These are phyloP conservation scores for Lamellibrachia satsuma DNA, from an alignment of 2,888 invertebrate species.

Conservation along the genomic window DNA sequence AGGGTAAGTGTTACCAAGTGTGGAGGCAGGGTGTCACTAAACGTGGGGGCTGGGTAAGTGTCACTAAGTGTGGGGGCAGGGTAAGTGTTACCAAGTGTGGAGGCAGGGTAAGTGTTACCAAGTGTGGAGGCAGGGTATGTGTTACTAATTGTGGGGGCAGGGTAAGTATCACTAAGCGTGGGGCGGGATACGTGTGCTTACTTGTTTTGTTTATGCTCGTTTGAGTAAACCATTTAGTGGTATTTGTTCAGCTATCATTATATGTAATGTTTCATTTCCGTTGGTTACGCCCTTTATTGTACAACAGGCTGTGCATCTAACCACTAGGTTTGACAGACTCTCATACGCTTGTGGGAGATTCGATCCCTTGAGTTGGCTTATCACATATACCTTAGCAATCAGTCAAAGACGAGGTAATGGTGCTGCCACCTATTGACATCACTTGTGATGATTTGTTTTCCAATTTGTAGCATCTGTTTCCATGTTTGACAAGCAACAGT, in stretches of 20 bases:
- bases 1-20: no score
- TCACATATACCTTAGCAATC: conserved; percentile 23
- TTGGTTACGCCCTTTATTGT: no score
- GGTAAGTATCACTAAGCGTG: conserved; percentile 42
- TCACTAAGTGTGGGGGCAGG: conserved; percentile 40
- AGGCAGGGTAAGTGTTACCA: conserved; percentile 63
- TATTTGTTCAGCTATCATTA: no score
- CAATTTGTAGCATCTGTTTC: background rate
- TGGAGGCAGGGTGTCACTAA: background rate
- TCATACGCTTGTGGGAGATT: no score
- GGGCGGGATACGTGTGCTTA: background rate
- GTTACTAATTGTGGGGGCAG: conserved; percentile 67
- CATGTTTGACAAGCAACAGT: background rate
- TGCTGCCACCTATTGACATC: background rate
- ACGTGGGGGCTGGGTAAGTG: no score
- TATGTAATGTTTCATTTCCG: no score
- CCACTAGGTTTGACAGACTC: no score
- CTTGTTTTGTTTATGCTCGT: background rate
- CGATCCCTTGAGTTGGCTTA: background rate
- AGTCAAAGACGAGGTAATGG: conserved; percentile 58
- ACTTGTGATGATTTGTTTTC: no score
- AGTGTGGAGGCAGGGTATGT: conserved; percentile 67
- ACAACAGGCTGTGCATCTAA: no score
- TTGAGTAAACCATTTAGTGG: no score
- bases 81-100: conserved; percentile 63